Evolutionary conservation across 2,113 vertebrate species (phyloP).

Genomic region (Motacilla alba): DNA sequence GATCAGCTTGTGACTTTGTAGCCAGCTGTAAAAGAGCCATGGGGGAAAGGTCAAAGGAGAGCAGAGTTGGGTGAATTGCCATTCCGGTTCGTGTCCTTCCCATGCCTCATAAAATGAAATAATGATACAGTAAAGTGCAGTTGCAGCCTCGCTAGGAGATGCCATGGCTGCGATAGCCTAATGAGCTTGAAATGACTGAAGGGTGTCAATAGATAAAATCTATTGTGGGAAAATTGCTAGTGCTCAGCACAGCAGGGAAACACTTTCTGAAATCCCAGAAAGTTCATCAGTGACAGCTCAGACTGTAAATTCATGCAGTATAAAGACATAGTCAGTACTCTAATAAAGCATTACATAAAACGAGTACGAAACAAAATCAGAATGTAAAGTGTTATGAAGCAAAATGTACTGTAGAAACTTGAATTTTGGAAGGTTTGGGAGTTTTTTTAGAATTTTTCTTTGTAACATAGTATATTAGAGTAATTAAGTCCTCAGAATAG

Average conservation of each 20-base stretch:
- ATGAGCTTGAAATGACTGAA: constrained; percentile 32
- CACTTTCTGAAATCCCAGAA: constrained; percentile 21
- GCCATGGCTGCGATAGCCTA: neutral
- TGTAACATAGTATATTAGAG: neutral
- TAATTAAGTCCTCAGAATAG: neutral
- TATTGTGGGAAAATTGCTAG: constrained; percentile 21
- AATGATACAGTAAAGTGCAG: neutral
- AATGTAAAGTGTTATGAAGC: neutral
- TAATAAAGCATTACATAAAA: neutral
- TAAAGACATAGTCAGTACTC: neutral
- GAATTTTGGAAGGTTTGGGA: neutral
- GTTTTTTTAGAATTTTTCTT: neutral
- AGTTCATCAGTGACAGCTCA: neutral
- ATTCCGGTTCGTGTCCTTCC: neutral
- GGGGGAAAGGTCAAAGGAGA: neutral
- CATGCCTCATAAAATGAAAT: constrained; percentile 3
- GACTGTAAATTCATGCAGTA: neutral
- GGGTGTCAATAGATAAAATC: constrained; percentile 29
- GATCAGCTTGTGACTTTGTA: neutral
- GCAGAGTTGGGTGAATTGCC: neutral
- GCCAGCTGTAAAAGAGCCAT: neutral
- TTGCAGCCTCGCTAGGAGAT: constrained; percentile 2
- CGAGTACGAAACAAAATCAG: neutral
- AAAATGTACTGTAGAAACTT: neutral
- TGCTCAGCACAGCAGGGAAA: constrained; percentile 18